Base-by-base conservation (phyloP, 2,797 vertebrate species). In the Hemibagrus guttatus region DNA sequence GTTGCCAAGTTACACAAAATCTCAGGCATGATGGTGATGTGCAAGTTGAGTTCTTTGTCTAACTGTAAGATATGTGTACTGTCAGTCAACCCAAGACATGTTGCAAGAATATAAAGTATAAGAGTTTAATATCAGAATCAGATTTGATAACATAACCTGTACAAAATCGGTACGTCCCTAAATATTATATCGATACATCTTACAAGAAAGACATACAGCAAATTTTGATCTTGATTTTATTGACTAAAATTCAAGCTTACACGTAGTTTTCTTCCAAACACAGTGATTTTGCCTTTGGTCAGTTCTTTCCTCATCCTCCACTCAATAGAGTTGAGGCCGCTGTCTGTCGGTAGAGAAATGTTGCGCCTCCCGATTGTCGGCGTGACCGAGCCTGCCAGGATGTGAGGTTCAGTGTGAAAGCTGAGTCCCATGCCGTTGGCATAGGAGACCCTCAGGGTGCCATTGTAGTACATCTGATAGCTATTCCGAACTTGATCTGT, bases 401-500 rank as follows among this genome's bases (percentile, higher is more conserved):
- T 94, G 81, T 97, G 97, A 54, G 97, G 97, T 90, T 97, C 97
- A 2, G 96, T 97, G 92, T 97, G 96, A 93, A 97, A 97, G 92
- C 96, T 97, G 92, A 97, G 96, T 2, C 95, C 96, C 96, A 97
- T 97, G 56, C 97, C 97, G 49, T 97, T 97, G 91, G 97, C 97
- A 69, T 97, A 97, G 94, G 96, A 95, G 89, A 97, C 97, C 88
- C 95, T 93, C 93, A 97, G 93, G 74, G 96, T 97, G 82, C 97
- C 97, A 7, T 97, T 97, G 88, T 96, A 96, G 90, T 96, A 97
- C 91, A 97, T 94, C 93, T 97, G 96, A 93, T 97, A 97, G 93
- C 95, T 97, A 94, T 97, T 97, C 88, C 96, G 94, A 90, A 97
- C 97, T 96, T 97, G 96, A 94, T 97, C 97, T 97, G 93, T 89